Base-by-base conservation (phyloP, 2,113 vertebrate species). In the Myocastor coypus region DNA sequence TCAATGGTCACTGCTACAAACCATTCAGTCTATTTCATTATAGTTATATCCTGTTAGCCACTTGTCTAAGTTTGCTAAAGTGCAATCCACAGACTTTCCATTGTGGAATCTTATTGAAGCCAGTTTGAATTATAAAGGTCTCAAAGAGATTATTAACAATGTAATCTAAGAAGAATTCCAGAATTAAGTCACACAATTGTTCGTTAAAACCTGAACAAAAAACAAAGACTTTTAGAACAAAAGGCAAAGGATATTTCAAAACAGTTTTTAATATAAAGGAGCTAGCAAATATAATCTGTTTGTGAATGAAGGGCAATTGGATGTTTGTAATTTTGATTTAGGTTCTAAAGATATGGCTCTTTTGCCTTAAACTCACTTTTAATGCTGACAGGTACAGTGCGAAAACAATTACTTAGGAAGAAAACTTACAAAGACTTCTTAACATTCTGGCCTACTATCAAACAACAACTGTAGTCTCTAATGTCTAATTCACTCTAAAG, bases 61-160 rank as follows among this genome's bases (percentile, higher is more conserved):
- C 37, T 40, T 50, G 14, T 37, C 40, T 40, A 82, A 34, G 50
- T 78, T 92, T 75, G 32, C 52, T 77, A 61, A 69, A 92, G 64
- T 91, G 14, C 2, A 75, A 16, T 28, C 32, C 22, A 34, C 3
- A 91, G 24, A 68, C 59, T 84, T 92, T 87, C 63, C 66, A 92
- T 30, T 75, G 52, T 83, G 30, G 73, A 89, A 88, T 75, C 17
- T 71, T 83, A 77, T 85, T 92, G 92, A 96, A 94, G 92, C 37
- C 80, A 94, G 82, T 50, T 85, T 92, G 57, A 95, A 85, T 89
- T 57, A 73, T 59, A 28, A 34, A 61, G 66, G 52, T 88, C 83
- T 81, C 78, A 68, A 52, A 68, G 96, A 87, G 90, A 90, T 16
- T 59, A 84, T 84, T 28, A 77, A 28, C 52, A 30, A 1, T n/a